Base-by-base conservation (phyloP, 2,797 vertebrate genomes). In the Gymnoscopelus braueri region DNA sequence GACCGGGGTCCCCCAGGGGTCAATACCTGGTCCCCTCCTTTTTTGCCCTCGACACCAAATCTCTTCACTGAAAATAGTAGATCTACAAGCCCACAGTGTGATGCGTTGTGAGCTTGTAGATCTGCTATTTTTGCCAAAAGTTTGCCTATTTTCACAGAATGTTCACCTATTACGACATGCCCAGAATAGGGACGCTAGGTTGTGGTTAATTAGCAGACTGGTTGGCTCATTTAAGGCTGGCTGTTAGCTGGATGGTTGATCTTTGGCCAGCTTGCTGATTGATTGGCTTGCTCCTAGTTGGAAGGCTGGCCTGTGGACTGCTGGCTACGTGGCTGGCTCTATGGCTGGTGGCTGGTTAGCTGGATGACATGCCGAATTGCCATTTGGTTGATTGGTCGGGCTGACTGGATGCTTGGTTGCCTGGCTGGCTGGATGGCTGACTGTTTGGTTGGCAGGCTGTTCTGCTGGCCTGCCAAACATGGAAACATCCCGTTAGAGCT, bases 401-500 rank as follows among this genome's bases (percentile, higher is more conserved):
- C 80, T 80, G 6, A 13, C 75, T 84, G 86, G 90, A 80, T 90
- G 78, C 86, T 81, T 90, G 78, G 87, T 75, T 81, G 63, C 79
- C 83, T 88, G 88, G 87, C 87, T 80, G 52, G 55, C 69, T 5
- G 54, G 44, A 70, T 14, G 80, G 65, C 80, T 14, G 80, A 63
- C 80, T 44, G 71, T 84, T 29, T 32, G 24, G 11, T 29, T 29
- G 35, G 13, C 58, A 11, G 14, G 58, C 35, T 39, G 35, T 24
- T 67, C 74, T 39, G 63, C 13, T 53, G 83, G 79, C 51, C 87
- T 85, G 91, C 91, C 93, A 91, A 92, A 90, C 91, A 91, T 94
- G 94, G 94, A 94, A 94, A 94, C 90, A 93, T 93, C 92, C 89
- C 91, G 88, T 93, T 94, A 91, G 77, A 87, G 92, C 90, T 83